phyloP scores from a whole-genome alignment of 1,140 invertebrate genomes.

The Parasteatoda tepidariorum region DNA sequence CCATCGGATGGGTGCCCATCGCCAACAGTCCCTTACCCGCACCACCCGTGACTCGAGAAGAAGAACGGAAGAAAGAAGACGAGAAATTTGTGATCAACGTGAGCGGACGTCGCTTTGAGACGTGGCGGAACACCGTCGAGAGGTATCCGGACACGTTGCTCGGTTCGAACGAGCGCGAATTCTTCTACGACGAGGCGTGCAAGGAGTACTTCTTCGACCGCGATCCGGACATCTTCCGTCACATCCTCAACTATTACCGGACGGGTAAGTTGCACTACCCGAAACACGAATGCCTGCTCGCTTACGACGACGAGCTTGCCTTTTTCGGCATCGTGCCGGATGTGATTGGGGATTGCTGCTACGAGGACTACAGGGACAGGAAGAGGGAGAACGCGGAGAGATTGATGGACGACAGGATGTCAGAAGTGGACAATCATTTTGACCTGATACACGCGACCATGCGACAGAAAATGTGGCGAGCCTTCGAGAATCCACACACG shows the following conservation, averaged over 20 bases:
- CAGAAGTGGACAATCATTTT: constrained; percentile 85
- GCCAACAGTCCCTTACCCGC: constrained; percentile 90
- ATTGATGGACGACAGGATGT: constrained; percentile 96
- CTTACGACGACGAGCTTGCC: constrained; percentile 98
- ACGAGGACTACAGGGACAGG: constrained; percentile 98
- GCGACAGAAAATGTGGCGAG: constrained; percentile 98
- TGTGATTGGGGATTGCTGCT: constrained; percentile 98
- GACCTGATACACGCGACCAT: constrained; percentile 82
- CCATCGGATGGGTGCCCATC: constrained; percentile 86
- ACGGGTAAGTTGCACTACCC: constrained; percentile 99
- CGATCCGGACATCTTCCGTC: constrained; percentile 98
- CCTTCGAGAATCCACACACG: constrained; percentile 99
- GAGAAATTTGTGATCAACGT: constrained; percentile 88
- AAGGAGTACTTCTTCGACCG: constrained; percentile 99
- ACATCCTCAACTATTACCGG: constrained; percentile 98
- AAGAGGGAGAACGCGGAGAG: constrained; percentile 98
- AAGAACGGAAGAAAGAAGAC: constrained; percentile 81
- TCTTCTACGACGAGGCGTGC: constrained; percentile 98
- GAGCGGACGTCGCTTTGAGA: constrained; percentile 93
- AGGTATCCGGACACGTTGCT: constrained; percentile 99
- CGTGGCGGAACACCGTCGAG: constrained; percentile 99
- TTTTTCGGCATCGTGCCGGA: constrained; percentile 99
- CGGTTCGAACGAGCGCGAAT: constrained; percentile 98
- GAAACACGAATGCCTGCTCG: constrained; percentile 98
- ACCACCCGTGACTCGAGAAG: constrained; percentile 80